A percentile compares a stretch with the other conserved stretches of the same genome.
Evolutionary conservation across 53 echinoderm and acorn worm species (phyloP).

Genomic region (Mesocentrotus franciscanus): DNA sequence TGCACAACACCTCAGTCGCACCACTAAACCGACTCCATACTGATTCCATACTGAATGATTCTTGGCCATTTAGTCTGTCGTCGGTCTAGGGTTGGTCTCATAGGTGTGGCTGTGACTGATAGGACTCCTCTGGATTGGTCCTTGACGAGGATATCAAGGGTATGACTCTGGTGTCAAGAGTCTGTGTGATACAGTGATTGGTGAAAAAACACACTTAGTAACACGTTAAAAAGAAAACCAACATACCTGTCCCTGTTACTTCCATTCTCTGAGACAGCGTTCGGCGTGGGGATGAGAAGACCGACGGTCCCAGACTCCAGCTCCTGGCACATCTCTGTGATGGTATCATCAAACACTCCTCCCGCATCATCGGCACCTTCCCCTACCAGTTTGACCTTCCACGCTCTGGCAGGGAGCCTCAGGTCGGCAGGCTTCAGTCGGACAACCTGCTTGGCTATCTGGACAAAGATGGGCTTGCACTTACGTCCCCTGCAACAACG

Average conservation of each 20-base stretch:
- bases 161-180: too few species aligned
- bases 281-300: conserved; percentile 91
- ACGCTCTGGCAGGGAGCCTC: conserved; percentile 93
- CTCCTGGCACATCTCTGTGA: conserved; percentile 99
- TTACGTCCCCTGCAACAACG: conserved; percentile 82
- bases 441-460: conserved; percentile 99
- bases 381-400: conserved; percentile 99
- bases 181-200: neutral
- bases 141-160: too few species aligned
- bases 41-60: too few species aligned
- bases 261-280: conserved; percentile 91
- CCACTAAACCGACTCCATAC: too few species aligned
- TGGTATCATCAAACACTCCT: conserved; percentile 99
- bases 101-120: too few species aligned
- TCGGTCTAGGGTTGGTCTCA: too few species aligned
- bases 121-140: too few species aligned
- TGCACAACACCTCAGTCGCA: too few species aligned
- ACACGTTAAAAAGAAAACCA: neutral
- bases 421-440: conserved; percentile 89
- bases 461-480: conserved; percentile 97
- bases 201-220: neutral
- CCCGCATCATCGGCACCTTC: conserved; percentile 99
- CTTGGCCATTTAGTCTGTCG: too few species aligned
- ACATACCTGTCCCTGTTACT: conserved; percentile 94
- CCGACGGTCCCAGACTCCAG: conserved; percentile 92